These are phyloP conservation scores for Drosophila robusta DNA, from an alignment of 2,888 invertebrate species.

Conservation along the genomic window DNA sequence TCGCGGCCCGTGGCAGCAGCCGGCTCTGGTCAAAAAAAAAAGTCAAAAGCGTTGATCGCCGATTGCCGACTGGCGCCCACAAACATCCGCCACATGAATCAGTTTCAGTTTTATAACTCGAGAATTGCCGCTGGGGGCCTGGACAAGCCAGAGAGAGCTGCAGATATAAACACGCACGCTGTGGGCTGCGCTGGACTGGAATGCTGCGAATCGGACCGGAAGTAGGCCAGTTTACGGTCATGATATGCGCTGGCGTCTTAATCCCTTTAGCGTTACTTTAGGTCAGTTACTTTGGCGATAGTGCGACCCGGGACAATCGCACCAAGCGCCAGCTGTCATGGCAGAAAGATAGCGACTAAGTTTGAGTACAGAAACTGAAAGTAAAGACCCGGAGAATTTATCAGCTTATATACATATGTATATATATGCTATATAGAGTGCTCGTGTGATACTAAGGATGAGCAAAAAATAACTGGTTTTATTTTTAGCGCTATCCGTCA, in stretches of 20 bases:
- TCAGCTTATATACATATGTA: not conserved
- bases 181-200: slow-evolving; percentile 42
- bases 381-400: not conserved
- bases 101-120: slow-evolving; percentile 40
- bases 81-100: slow-evolving; percentile 69
- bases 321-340: too few species aligned
- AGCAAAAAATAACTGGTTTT: not conserved
- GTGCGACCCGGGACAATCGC: slow-evolving; percentile 1
- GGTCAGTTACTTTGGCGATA: slow-evolving; percentile 66
- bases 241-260: slow-evolving; percentile 40
- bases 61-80: slow-evolving; percentile 67
- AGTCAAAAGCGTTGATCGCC: slow-evolving; percentile 59
- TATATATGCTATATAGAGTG: not conserved
- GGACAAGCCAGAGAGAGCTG: slow-evolving; percentile 9
- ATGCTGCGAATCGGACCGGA: slow-evolving; percentile 52
- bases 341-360: not conserved
- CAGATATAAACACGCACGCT: slow-evolving; percentile 1
- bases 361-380: slow-evolving; percentile 13
- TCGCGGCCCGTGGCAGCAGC: slow-evolving; percentile 29
- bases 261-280: slow-evolving; percentile 69
- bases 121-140: slow-evolving; percentile 18
- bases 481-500: not conserved
- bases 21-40: slow-evolving; percentile 52
- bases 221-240: slow-evolving; percentile 38
- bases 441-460: slow-evolving; percentile 1